These are phyloP conservation scores for Agrochola macilenta DNA, from an alignment of 2,888 invertebrate species.

Conservation along the genomic window DNA sequence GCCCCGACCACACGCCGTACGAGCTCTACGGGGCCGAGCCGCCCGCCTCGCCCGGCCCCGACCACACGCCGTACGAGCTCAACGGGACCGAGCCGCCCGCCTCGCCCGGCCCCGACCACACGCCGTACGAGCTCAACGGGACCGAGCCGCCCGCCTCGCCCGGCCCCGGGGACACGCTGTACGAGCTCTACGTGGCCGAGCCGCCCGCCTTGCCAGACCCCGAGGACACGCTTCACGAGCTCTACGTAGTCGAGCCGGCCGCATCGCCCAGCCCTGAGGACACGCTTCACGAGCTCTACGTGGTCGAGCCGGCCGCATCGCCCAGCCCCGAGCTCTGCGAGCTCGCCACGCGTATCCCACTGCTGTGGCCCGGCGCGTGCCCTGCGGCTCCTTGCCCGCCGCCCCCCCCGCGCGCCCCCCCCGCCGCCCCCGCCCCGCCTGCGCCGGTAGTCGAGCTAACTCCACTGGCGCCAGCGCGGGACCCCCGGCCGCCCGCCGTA, in stretches of 20 bases:
- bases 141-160: not conserved
- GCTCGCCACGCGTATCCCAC: constrained; percentile 32
- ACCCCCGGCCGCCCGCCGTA: not conserved
- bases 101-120: constrained; percentile 7
- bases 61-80: not conserved
- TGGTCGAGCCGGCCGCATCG: not conserved
- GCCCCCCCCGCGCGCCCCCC: not conserved
- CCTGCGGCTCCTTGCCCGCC: not conserved
- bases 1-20: not conserved
- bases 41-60: constrained; percentile 11
- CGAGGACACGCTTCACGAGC: not conserved
- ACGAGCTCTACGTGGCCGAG: not conserved
- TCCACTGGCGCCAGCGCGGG: not conserved
- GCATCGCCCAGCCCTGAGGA: not conserved
- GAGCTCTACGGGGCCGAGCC: not conserved
- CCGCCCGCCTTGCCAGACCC: constrained; percentile 5
- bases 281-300: no score
- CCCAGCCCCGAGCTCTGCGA: constrained; percentile 20
- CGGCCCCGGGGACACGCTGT: not conserved
- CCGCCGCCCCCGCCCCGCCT: not conserved
- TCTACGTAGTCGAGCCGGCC: not conserved
- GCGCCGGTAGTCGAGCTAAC: not conserved
- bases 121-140: not conserved
- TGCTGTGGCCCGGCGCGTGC: constrained; percentile 29
- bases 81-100: not conserved